phyloP scores from a whole-genome alignment of 2,113 vertebrate species.

The Macaca fascicularis region T2T-MFA8v1.1 NC_088395.1:113779001-113779500 shows the following conservation, averaged over 20 bases:
- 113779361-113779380: not conserved
- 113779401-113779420: not conserved
- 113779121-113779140: too few species aligned
- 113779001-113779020: too few species aligned
- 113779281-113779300: slow-evolving; percentile 26
- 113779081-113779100: too few species aligned
- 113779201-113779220: slow-evolving; percentile 52
- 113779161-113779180: too few species aligned
- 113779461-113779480: slow-evolving; percentile 38
- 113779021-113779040: too few species aligned
- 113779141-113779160: too few species aligned
- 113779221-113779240: not conserved
- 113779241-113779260: slow-evolving; percentile 19
- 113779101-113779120: too few species aligned
- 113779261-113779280: slow-evolving; percentile 43
- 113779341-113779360: not conserved
- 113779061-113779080: too few species aligned
- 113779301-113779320: slow-evolving; percentile 31
- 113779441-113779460: slow-evolving; percentile 35
- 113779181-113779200: not conserved
- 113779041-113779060: too few species aligned
- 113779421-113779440: not conserved
- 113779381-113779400: not conserved
- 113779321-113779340: slow-evolving; percentile 15
- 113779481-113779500: slow-evolving; percentile 11